phyloP scores from a whole-genome alignment of 2,113 vertebrate species.

The Malurus cyaneus region DNA sequence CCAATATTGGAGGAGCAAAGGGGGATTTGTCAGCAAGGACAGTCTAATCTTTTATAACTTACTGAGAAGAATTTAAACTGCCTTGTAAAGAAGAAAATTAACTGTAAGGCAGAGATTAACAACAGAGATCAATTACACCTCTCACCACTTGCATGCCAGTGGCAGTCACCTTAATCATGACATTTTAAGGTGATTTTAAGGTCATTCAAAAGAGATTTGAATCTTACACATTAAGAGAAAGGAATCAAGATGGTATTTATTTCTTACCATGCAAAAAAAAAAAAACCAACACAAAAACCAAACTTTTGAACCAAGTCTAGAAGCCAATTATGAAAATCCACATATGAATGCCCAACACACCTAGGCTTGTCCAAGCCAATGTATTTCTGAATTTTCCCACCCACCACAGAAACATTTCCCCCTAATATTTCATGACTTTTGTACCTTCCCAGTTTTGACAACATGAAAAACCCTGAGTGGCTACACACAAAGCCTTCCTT shows the following conservation, averaged over 20 bases:
- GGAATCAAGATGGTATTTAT: neutral
- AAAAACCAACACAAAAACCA: neutral
- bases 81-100: neutral
- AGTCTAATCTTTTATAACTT: neutral
- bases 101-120: neutral
- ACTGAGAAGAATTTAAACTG: neutral
- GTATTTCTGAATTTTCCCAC: neutral
- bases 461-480: neutral
- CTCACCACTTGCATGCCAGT: neutral
- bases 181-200: neutral
- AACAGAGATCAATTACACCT: neutral
- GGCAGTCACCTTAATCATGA: neutral
- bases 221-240: neutral
- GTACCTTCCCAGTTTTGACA: neutral
- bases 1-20: neutral
- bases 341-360: neutral
- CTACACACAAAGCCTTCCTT: neutral
- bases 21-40: neutral
- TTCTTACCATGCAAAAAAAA: neutral
- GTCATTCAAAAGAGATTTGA: neutral
- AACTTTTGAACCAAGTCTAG: neutral
- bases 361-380: neutral
- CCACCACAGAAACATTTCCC: neutral
- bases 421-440: rapidly evolving
- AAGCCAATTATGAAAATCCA: neutral